Evolutionary conservation across 1,140 invertebrate species (phyloP).

Genomic region (Zaprionus tsacasi): DNA sequence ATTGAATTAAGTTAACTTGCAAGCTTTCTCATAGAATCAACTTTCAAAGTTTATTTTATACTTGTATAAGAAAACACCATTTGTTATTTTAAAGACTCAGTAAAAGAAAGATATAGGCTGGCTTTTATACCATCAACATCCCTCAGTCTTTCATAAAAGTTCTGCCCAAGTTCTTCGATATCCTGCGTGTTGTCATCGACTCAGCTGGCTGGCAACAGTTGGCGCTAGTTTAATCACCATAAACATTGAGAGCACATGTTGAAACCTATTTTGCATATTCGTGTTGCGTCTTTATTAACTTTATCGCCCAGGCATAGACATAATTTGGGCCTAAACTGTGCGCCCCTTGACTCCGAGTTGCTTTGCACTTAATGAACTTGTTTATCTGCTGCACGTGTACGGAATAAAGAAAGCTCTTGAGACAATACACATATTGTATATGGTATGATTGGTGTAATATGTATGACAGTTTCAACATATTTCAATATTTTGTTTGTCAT

Average conservation of each 20-base stretch:
- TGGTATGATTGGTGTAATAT: conserved; percentile 14
- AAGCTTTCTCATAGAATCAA: neutral
- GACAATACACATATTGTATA: conserved; percentile 7
- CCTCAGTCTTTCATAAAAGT: neutral
- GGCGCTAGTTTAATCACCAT: conserved; percentile 68
- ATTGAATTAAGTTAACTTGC: neutral
- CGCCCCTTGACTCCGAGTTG: conserved; percentile 28
- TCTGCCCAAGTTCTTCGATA: neutral
- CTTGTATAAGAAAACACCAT: neutral
- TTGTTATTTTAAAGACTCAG: neutral
- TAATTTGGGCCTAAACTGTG: conserved; percentile 29
- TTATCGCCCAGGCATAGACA: conserved; percentile 52
- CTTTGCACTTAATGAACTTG: conserved; percentile 66
- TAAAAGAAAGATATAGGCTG: neutral
- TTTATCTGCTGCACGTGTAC: conserved; percentile 72
- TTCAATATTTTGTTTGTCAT: conserved; percentile 60
- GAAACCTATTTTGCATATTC: conserved; percentile 58
- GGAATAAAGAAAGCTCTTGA: conserved; percentile 60
- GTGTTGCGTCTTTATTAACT: conserved; percentile 53
- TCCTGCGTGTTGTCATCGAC: conserved; percentile 3
- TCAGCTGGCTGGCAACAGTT: conserved; percentile 34
- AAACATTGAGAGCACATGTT: conserved; percentile 57
- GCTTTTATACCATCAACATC: neutral
- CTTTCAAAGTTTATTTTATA: neutral
- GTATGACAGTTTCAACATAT: conserved; percentile 50